Evolutionary conservation across 2,797 vertebrate genomes (phyloP), one percentile per base, ranked within the genome.

Genomic region (Enoplosus armatus): DNA sequence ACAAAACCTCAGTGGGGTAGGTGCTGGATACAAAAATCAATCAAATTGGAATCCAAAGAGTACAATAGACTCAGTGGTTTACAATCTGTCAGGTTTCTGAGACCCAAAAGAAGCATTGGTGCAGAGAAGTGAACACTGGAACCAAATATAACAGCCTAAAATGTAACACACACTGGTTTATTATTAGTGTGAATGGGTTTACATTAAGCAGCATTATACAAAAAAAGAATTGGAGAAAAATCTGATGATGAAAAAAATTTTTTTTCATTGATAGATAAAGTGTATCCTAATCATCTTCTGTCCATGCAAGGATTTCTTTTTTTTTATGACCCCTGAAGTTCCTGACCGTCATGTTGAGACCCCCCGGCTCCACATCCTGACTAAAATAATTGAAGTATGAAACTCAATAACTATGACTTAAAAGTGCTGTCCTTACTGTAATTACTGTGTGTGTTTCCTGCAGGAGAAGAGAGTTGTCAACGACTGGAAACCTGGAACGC

Each of bases 401-500:
- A 39, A 1, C 26, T 39, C 31, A 11, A 1, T 56, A 8, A 33
- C 5, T 56, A 8, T 11, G 15, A 26, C 7, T 51, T 29, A 26
- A 2, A 60, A 3, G 8, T 24, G 11, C 8, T 9, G 27, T 50
- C 22, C 26, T 14, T 22, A n/a, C 15, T 41, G 1, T 55, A 27
- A 60, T 24, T 3, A 51, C 24, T 35, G 8, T 68, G 39, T 67
- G 39, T 75, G 22, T 51, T 73, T 67, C 48, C 63, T 54, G 39
- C 81, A 98, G 97, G 97, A 97, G 24, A 97, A 95, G 76, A 94
- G 93, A 56, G 84, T 95, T 0, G 90, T 96, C 22, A 96, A 95
- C 4, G 95, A 96, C 68, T 91, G 93, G 87, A 97, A 94, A 86
- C 26, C 82, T 0, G 69, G 58, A 29, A 27, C 73, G 0, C 90